Base-by-base conservation (phyloP, 2,888 invertebrate species). In the Netelia melanura region DNA sequence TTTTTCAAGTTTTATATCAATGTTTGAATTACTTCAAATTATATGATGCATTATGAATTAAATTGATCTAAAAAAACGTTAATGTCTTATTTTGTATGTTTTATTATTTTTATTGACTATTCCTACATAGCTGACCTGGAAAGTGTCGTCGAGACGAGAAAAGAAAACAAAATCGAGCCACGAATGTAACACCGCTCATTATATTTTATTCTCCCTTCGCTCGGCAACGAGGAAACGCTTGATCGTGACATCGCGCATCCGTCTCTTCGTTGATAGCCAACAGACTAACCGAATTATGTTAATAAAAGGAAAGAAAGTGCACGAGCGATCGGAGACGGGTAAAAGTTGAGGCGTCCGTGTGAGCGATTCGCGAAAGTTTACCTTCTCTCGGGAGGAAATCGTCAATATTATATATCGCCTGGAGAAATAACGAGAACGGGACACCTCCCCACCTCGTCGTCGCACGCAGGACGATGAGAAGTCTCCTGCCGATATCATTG, bases 301-400 rank as follows among this genome's bases (percentile, higher is more conserved):
- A 64, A 79, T 79, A 58, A 79, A 79, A 48, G 38, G 38, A 71
- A 71, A 43, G 79, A 79, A 79, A 79, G 79, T 71, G 23, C 14
- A 52, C 38, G 3, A n/a, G 48, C 62, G 54, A 68, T 23, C 56
- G 52, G 9, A 17, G 70, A 54, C 71, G 43, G 44, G 64, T 78
- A 78, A 79, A 64, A 71, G 48, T 68, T 17, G 76, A 64, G 43
- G 65, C 25, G 58, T 58, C 23, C 58, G 58, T 21, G 58, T 58
- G 38, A 14, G 44, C 48, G 70, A 64, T 56, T 71, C 78, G 61
- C 78, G 78, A 79, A 79, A 79, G 78, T 79, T 71, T 54, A 30
- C 30, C 62, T 23, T 58, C 43, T 23, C 54, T 21, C 70, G 17
- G 48, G 58, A 64, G 58, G 64, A 71, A 79, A 79, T 71, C 64